Conservation (phyloP, 2,888 invertebrate species). For the Thysanoteuthis rhombus region DNA sequence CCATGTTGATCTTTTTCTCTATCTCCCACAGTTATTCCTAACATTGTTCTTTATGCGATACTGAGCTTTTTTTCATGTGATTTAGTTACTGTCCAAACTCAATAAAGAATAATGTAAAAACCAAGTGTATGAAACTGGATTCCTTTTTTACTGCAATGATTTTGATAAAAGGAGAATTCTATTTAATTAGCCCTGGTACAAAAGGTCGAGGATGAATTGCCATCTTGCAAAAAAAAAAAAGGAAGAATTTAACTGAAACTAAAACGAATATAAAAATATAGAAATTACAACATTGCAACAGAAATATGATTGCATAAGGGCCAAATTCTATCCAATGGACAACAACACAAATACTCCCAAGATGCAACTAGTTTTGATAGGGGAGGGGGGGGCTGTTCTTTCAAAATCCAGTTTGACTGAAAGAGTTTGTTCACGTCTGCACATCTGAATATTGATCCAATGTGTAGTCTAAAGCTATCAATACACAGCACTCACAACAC, state of each 20-base stretch:
- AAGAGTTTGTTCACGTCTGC: not conserved
- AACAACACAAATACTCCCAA: not conserved
- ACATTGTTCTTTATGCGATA: too few relatives aligned
- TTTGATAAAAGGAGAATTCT: too few relatives aligned
- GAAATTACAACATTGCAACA: not conserved
- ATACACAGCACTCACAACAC: not conserved
- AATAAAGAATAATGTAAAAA: too few relatives aligned
- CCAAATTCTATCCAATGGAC: not conserved
- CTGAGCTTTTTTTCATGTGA: too few relatives aligned
- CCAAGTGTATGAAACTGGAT: too few relatives aligned
- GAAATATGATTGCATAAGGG: not conserved
- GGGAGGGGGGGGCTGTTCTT: not conserved
- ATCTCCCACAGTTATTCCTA: too few relatives aligned
- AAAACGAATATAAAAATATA: not conserved
- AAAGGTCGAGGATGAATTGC: too few relatives aligned
- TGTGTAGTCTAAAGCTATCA: not conserved
- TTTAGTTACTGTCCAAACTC: too few relatives aligned
- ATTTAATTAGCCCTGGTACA: too few relatives aligned
- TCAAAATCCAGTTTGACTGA: not conserved
- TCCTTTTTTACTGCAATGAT: too few relatives aligned
- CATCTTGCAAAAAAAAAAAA: too few relatives aligned
- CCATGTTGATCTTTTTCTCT: too few relatives aligned
- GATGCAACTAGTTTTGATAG: not conserved
- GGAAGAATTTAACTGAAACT: not conserved
- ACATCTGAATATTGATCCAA: not conserved